A percentile compares a stretch with the other conserved stretches of the same genome.
These are phyloP conservation scores for Dicrostonyx torquatus DNA, from an alignment of 2,797 vertebrate genomes.

Conservation along the genomic window DNA sequence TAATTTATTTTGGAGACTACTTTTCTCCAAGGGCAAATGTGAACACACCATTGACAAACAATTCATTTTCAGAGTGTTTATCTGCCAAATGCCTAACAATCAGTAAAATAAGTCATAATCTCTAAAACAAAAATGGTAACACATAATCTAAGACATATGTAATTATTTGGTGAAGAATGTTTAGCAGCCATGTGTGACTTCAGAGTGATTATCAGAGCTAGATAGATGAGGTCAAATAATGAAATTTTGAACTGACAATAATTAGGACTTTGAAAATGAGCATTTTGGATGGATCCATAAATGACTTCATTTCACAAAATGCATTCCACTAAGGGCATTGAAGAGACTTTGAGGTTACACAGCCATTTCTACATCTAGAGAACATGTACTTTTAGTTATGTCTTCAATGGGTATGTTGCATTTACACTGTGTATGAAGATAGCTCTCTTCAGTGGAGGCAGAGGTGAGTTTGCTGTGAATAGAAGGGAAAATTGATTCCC, in stretches of 20 bases:
- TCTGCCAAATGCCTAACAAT: neutral
- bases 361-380: conserved; percentile 14
- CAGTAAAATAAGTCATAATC: neutral
- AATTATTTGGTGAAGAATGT: neutral
- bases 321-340: neutral
- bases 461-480: neutral
- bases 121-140: neutral
- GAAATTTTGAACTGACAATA: neutral
- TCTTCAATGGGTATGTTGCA: conserved; percentile 45
- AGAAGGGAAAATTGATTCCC: conserved; percentile 45
- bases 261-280: neutral
- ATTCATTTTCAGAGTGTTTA: neutral
- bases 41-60: neutral
- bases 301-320: neutral
- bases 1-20: neutral
- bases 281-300: neutral
- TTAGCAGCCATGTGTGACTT: neutral
- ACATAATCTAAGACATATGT: neutral
- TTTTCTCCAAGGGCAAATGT: neutral
- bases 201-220: neutral
- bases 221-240: neutral
- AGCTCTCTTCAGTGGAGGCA: conserved; percentile 4
- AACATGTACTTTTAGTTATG: neutral
- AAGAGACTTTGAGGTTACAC: neutral
- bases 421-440: conserved; percentile 43